Conservation (phyloP, 2,797 vertebrate genomes). For the Halcyon chelicuti region DNA sequence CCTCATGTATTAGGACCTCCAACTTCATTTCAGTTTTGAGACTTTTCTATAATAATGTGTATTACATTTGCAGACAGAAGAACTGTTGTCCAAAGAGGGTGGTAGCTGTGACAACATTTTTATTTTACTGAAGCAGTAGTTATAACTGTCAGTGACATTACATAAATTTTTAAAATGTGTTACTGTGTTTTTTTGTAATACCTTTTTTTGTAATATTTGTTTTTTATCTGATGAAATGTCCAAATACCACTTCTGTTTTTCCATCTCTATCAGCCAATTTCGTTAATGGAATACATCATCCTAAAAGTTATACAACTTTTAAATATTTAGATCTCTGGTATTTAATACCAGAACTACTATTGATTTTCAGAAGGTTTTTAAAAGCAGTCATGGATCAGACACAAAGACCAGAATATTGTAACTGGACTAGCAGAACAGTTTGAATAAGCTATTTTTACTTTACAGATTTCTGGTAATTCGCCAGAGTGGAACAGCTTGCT, state of each 20-base stretch:
- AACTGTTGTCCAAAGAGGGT: not conserved
- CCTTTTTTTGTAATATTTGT: not conserved
- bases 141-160: not conserved
- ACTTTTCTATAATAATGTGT: not conserved
- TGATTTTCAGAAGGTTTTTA: not conserved
- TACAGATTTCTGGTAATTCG: not conserved
- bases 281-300: not conserved
- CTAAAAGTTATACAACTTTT: not conserved
- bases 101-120: not conserved
- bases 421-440: not conserved
- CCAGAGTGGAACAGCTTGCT: not conserved
- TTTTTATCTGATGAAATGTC: not conserved
- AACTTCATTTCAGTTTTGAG: not conserved
- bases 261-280: not conserved
- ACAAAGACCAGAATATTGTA: not conserved
- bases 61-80: not conserved
- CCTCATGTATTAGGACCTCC: not conserved
- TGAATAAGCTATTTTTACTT: not conserved
- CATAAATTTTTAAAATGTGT: not conserved
- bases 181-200: not conserved
- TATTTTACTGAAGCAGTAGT: not conserved
- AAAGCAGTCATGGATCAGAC: not conserved
- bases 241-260: not conserved
- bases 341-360: not conserved
- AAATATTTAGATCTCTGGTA: not conserved